A percentile compares a stretch with the other conserved stretches of the same genome.
Evolutionary conservation across 1,140 invertebrate species (phyloP).

Genomic region (Piezodorus guildinii): DNA sequence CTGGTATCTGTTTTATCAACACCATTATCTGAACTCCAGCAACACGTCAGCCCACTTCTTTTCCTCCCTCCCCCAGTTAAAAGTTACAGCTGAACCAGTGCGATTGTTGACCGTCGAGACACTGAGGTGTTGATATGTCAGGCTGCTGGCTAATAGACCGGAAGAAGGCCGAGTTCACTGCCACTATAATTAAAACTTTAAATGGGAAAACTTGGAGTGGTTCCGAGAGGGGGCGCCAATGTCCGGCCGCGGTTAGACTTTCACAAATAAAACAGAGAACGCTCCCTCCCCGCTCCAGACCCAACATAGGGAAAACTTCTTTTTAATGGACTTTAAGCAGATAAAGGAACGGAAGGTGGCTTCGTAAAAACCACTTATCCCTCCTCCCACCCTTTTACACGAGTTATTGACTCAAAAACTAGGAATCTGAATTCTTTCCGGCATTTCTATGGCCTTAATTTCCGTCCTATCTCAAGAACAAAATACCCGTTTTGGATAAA

Average conservation of each 20-base stretch:
- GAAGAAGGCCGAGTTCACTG: not conserved
- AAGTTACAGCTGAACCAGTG: too few species aligned
- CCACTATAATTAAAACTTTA: conserved; percentile 5
- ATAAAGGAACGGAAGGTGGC: not conserved
- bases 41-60: too few species aligned
- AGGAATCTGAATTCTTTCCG: not conserved
- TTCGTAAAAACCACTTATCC: not conserved
- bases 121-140: not conserved
- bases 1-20: too few species aligned
- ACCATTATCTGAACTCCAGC: too few species aligned
- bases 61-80: too few species aligned
- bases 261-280: not conserved
- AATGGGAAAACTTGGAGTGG: conserved; percentile 1
- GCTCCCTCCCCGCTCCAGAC: not conserved
- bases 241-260: not conserved
- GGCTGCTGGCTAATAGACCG: not conserved
- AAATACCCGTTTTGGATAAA: too few species aligned
- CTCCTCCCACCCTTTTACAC: conserved; percentile 12
- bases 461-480: not conserved
- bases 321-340: conserved; percentile 8
- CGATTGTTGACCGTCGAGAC: too few species aligned
- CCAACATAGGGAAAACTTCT: not conserved
- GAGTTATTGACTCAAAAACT: conserved; percentile 14
- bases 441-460: not conserved
- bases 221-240: not conserved